Conservation (phyloP, 2,888 invertebrate species). For the Odontomyia ornata region DNA sequence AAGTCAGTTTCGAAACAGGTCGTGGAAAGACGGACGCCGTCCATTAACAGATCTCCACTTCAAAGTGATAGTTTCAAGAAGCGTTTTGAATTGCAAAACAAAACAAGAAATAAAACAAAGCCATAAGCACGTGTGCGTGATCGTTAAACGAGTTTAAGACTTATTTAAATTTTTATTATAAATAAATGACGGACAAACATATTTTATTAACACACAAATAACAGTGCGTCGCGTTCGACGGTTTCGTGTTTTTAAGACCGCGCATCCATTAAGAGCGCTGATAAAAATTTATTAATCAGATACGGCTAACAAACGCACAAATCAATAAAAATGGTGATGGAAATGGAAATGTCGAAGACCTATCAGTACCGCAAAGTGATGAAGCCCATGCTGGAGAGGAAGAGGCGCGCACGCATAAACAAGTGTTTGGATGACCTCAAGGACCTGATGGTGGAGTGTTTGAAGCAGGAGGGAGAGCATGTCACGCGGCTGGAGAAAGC, state of each 20-base stretch:
- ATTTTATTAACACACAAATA: constrained; percentile 30
- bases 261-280: background rate
- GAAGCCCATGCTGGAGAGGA: constrained; percentile 91
- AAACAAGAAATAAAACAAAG: constrained; percentile 23
- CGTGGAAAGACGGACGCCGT: constrained; percentile 40
- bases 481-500: constrained; percentile 88
- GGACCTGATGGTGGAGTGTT: constrained; percentile 80
- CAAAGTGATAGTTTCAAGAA: constrained; percentile 23
- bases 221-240: constrained; percentile 25
- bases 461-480: constrained; percentile 84
- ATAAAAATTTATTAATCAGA: background rate
- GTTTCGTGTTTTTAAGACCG: background rate
- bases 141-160: constrained; percentile 39
- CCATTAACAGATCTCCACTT: constrained; percentile 34
- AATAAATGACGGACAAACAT: constrained; percentile 29
- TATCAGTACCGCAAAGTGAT: constrained; percentile 94
- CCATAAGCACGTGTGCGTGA: constrained; percentile 37
- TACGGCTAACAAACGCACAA: background rate
- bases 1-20: constrained; percentile 55
- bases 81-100: constrained; percentile 33
- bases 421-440: constrained; percentile 89
- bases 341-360: constrained; percentile 78
- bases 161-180: constrained; percentile 39
- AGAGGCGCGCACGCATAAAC: constrained; percentile 88
- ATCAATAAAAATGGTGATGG: constrained; percentile 54